Evolutionary conservation across 2,888 invertebrate species (phyloP).

Genomic region (Cephus nigrinus): DNA sequence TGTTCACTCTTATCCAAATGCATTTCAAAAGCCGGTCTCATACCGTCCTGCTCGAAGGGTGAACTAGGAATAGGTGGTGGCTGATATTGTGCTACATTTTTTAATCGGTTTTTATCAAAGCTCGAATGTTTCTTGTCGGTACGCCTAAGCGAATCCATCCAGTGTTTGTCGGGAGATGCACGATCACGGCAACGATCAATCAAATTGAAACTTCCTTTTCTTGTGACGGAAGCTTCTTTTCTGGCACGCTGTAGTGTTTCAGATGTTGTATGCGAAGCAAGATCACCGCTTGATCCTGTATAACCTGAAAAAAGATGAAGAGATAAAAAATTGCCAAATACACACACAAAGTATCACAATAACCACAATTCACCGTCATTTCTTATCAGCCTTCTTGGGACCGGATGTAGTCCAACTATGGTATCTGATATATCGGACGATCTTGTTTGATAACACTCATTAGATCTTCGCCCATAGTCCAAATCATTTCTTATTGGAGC

Average conservation of each 20-base stretch:
- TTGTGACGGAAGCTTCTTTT: conserved; percentile 45
- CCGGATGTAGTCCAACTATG: conserved; percentile 30
- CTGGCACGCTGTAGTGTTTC: conserved; percentile 52
- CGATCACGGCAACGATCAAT: conserved; percentile 42
- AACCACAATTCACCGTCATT: conserved; percentile 42
- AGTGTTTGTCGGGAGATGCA: conserved; percentile 66
- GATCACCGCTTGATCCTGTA: conserved; percentile 53
- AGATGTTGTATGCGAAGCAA: conserved; percentile 40
- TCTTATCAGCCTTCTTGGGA: conserved; percentile 40
- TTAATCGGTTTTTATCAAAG: conserved; percentile 57
- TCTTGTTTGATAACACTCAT: conserved; percentile 33
- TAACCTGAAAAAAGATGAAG: conserved; percentile 36
- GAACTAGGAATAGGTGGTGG: conserved; percentile 65
- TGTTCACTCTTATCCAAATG: conserved; percentile 68
- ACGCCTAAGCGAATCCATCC: conserved; percentile 70
- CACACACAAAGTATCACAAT: background rate
- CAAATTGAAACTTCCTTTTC: conserved; percentile 60
- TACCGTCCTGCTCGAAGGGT: conserved; percentile 56
- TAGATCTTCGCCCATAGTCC: conserved; percentile 12
- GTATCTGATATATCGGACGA: conserved; percentile 34
- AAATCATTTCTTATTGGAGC: conserved; percentile 11
- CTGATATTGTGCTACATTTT: conserved; percentile 71
- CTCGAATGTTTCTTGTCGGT: conserved; percentile 65
- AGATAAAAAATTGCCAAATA: background rate
- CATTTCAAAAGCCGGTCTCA: conserved; percentile 71